A percentile compares a stretch with the other conserved stretches of the same genome.
Conservation (phyloP, 2,797 vertebrate genomes). For the Anguilla megastoma region DNA sequence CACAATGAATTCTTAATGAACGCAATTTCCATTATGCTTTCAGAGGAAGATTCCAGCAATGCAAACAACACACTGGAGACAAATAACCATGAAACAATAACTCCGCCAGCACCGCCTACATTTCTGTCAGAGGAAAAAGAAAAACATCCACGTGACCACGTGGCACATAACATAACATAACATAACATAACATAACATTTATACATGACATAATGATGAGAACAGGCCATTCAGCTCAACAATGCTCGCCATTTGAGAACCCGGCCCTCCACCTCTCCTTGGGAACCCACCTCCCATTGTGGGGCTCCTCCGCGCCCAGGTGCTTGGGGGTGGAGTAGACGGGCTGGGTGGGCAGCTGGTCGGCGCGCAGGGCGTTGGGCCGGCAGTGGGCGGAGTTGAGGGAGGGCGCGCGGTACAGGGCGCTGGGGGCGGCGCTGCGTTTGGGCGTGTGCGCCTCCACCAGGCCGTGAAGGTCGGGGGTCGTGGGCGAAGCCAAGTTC, state of each 20-base stretch:
- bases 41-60: background rate
- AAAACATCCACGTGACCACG: background rate
- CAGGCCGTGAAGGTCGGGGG: constrained; percentile 88
- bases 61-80: background rate
- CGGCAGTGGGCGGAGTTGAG: constrained; percentile 75
- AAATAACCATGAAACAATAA: background rate
- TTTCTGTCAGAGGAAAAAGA: background rate
- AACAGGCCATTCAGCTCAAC: too few relatives aligned
- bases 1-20: background rate
- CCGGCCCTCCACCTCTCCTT: background rate
- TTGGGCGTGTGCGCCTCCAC: constrained; percentile 73
- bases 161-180: background rate
- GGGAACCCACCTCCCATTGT: constrained; percentile 80
- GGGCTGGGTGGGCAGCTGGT: constrained; percentile 92
- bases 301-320: constrained; percentile 71
- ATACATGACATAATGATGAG: too few relatives aligned
- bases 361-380: constrained; percentile 80
- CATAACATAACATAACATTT: too few relatives aligned
- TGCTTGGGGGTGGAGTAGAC: constrained; percentile 90
- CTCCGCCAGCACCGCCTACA: background rate
- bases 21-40: background rate
- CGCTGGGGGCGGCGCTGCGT: constrained; percentile 81
- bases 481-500: constrained; percentile 94
- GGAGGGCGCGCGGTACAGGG: constrained; percentile 85
- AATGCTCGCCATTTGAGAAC: background rate